phyloP scores from a whole-genome alignment of 2,888 invertebrate genomes.

The Mesochorus sp. region DNA sequence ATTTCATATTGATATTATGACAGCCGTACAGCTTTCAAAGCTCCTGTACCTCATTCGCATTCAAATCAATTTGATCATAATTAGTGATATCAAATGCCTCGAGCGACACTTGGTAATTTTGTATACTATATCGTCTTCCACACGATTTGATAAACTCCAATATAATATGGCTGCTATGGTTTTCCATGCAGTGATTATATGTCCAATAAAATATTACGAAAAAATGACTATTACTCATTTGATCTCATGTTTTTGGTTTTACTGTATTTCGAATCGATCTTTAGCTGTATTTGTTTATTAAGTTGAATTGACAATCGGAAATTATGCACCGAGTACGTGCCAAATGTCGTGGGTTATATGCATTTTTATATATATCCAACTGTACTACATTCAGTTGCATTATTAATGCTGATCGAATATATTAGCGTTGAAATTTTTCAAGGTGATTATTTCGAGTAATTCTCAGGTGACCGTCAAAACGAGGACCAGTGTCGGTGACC shows the following conservation, averaged over 20 bases:
- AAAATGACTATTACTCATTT: not conserved
- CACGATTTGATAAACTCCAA: not conserved
- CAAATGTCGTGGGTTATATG: constrained; percentile 29
- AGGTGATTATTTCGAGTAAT: not conserved
- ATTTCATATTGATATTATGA: not conserved
- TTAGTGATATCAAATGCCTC: not conserved
- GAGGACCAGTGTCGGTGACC: not conserved
- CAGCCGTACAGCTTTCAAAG: not conserved
- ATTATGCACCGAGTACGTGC: not conserved
- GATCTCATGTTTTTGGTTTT: no score
- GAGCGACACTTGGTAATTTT: not conserved
- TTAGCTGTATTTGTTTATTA: constrained; percentile 14
- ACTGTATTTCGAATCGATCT: not conserved
- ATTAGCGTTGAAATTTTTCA: constrained; percentile 2
- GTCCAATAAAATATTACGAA: not conserved
- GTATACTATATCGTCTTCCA: not conserved
- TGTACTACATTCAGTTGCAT: constrained; percentile 36
- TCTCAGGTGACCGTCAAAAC: not conserved
- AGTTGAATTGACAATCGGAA: not conserved
- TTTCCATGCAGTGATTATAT: not conserved
- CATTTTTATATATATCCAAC: not conserved
- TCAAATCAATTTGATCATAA: not conserved
- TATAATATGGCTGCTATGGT: not conserved
- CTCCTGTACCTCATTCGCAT: not conserved
- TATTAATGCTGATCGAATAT: constrained; percentile 28